Conservation (phyloP, 2,888 invertebrate genomes). For the Melieria picta region DNA sequence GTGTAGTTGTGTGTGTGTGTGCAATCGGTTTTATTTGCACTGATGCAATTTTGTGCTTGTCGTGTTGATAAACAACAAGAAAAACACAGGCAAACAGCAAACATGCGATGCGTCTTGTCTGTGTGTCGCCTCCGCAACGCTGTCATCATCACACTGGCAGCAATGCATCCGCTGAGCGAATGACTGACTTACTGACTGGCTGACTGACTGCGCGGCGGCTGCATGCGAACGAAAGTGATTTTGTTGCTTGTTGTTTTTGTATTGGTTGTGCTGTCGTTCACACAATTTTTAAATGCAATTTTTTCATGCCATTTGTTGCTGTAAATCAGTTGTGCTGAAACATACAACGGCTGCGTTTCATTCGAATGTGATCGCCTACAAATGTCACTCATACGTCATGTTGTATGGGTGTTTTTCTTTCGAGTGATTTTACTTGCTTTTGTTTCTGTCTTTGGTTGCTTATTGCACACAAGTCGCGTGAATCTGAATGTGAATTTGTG, state of each 20-base stretch:
- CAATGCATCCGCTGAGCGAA: not conserved
- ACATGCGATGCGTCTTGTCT: no score
- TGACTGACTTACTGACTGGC: not conserved
- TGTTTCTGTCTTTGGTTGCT: no score
- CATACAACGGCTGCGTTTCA: no score
- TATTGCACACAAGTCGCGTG: no score
- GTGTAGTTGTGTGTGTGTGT: not conserved
- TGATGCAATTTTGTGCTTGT: not conserved
- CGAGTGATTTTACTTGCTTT: no score
- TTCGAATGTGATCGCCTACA: not conserved
- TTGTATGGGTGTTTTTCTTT: not conserved
- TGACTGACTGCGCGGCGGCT: not conserved
- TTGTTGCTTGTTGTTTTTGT: not conserved
- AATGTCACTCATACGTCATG: conserved; percentile 4
- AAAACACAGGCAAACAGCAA: not conserved
- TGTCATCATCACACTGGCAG: not conserved
- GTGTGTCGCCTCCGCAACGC: no score
- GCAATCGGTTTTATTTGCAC: not conserved
- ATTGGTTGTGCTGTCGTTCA: not conserved
- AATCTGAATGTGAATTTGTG: no score
- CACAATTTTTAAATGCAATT: not conserved
- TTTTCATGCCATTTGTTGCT: not conserved
- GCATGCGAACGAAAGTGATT: not conserved
- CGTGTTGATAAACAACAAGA: not conserved
- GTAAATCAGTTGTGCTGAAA: not conserved